A percentile compares a stretch with the other conserved stretches of the same genome.
Conservation (phyloP, 2,888 invertebrate genomes). For the Cephus rjabovi region DNA sequence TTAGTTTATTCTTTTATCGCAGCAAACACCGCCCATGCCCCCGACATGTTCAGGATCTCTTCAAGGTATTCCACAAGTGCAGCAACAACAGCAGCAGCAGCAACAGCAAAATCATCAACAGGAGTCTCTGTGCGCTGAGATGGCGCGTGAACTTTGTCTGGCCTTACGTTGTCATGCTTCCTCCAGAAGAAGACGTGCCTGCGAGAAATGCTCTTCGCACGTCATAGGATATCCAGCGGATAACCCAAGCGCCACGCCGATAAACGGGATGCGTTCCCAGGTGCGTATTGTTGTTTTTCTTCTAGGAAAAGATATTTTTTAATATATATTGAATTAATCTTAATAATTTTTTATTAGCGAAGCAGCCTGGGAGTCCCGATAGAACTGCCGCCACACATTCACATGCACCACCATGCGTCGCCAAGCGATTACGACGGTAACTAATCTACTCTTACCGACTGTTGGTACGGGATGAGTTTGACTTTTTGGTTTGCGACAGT, state of each 20-base stretch:
- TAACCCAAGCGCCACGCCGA: constrained; percentile 66
- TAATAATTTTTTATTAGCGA: constrained; percentile 53
- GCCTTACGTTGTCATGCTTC: constrained; percentile 75
- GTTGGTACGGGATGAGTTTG: too few relatives aligned
- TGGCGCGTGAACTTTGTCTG: constrained; percentile 79
- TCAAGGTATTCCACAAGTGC: constrained; percentile 64
- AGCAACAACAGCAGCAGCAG: constrained; percentile 38
- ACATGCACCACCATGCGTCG: constrained; percentile 60
- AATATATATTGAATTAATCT: not conserved
- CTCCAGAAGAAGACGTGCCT: constrained; percentile 75
- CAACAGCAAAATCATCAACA: constrained; percentile 58
- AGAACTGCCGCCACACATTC: constrained; percentile 67
- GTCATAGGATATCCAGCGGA: constrained; percentile 67
- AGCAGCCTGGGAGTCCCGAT: constrained; percentile 65
- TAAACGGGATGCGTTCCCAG: constrained; percentile 64
- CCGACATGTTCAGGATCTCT: constrained; percentile 59
- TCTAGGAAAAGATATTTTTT: not conserved
- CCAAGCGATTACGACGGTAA: constrained; percentile 58
- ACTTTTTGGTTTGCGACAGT: too few relatives aligned
- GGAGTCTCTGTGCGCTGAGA: constrained; percentile 82
- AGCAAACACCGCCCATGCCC: constrained; percentile 52
- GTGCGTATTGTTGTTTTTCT: constrained; percentile 28
- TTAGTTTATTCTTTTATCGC: not conserved
- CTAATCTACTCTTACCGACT: constrained; percentile 21
- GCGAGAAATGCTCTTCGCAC: constrained; percentile 70